A percentile compares a stretch with the other conserved stretches of the same genome.
Evolutionary conservation across 2,113 vertebrate genomes (phyloP).

Genomic region (Sula dactylatra): DNA sequence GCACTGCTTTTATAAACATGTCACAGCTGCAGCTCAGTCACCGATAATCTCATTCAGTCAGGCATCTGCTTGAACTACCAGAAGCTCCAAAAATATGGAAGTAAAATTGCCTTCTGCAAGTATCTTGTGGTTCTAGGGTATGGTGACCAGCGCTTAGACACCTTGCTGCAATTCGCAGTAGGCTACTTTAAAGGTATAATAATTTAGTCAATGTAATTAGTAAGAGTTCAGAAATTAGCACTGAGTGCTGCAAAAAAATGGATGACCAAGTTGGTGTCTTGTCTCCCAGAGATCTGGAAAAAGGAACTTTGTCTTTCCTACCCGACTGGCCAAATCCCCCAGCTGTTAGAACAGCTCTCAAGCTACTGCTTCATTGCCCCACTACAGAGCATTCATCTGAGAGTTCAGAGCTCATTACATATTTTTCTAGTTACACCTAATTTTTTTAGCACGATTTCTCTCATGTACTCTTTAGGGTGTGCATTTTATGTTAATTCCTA

Average conservation of each 20-base stretch:
- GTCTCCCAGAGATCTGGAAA: neutral
- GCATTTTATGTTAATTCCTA: conserved; percentile 14
- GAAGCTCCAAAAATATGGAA: neutral
- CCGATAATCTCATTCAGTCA: neutral
- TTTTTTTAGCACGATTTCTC: neutral
- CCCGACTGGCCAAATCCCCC: neutral
- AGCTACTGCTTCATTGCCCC: neutral
- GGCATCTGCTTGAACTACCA: neutral
- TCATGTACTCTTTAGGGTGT: neutral
- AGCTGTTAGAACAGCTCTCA: neutral
- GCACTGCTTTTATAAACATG: neutral
- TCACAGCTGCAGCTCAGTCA: neutral
- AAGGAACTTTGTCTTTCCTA: neutral
- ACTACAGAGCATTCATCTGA: neutral
- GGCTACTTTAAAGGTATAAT: neutral
- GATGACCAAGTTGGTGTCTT: neutral
- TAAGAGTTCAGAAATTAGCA: neutral
- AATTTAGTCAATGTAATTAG: neutral
- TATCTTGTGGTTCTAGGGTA: neutral
- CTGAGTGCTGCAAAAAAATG: neutral
- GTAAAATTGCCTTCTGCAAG: neutral
- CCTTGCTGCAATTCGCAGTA: neutral
- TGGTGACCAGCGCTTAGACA: neutral
- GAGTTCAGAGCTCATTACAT: neutral
- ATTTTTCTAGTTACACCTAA: neutral